These are phyloP conservation scores for Antitype chi DNA, from an alignment of 2,888 invertebrate species.

Conservation along the genomic window DNA sequence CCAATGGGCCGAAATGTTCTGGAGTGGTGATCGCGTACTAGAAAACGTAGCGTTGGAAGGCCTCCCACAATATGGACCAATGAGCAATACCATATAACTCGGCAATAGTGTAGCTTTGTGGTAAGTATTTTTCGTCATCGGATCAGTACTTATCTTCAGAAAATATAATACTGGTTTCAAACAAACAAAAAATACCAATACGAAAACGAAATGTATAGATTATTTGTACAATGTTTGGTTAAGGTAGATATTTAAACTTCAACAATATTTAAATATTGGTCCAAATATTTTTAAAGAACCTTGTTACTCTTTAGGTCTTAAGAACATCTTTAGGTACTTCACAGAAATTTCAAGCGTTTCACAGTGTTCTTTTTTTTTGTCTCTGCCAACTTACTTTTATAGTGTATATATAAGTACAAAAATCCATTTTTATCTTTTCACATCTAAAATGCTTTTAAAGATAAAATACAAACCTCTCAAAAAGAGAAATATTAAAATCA, in stretches of 20 bases:
- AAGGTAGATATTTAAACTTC: background rate
- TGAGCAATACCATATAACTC: too few species aligned
- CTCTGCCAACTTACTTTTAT: background rate
- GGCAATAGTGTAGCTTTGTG: background rate
- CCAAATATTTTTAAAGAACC: background rate
- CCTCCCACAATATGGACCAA: too few species aligned
- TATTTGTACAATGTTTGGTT: background rate
- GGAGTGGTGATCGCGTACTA: too few species aligned
- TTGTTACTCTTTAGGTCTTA: background rate
- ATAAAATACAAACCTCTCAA: slow-evolving; percentile 15
- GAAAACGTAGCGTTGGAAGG: too few species aligned
- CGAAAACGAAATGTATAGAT: background rate
- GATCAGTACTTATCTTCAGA: too few species aligned
- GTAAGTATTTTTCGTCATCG: background rate
- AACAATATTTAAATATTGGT: background rate
- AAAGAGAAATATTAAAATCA: slow-evolving; percentile 41
- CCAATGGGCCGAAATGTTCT: too few species aligned
- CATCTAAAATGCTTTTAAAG: background rate
- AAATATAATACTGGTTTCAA: background rate
- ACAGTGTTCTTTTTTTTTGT: too few species aligned
- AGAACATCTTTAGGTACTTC: background rate
- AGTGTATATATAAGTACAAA: background rate
- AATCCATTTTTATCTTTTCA: background rate
- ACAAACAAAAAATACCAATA: background rate
- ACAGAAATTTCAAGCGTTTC: background rate